Conservation (phyloP, 1,140 invertebrate species). For the Listronotus bonariensis region DNA sequence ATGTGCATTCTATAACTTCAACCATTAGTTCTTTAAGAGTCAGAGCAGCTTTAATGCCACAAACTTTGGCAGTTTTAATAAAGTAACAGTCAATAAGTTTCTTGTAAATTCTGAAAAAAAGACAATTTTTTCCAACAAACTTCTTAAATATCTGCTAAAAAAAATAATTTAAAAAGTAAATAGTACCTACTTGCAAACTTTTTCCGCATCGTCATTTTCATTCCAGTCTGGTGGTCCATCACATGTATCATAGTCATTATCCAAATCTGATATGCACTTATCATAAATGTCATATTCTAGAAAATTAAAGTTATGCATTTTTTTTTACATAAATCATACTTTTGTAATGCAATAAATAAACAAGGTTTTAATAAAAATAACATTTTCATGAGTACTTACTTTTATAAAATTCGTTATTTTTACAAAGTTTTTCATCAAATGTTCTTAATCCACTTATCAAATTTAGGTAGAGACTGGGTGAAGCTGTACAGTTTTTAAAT, state of each 20-base stretch:
- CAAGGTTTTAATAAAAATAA: no score
- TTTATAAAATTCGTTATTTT: constrained; percentile 34
- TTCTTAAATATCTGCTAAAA: no score
- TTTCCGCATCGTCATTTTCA: constrained; percentile 39
- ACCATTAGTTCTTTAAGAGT: constrained; percentile 47
- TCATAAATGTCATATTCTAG: constrained; percentile 36
- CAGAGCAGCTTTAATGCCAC: constrained; percentile 49
- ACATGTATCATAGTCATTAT: constrained; percentile 50
- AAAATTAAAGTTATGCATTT: no score
- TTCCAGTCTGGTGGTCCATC: constrained; percentile 53
- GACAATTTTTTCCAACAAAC: no score
- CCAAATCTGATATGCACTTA: constrained; percentile 45
- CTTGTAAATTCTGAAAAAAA: constrained; percentile 41
- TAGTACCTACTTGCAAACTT: constrained; percentile 48
- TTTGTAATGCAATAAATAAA: no score
- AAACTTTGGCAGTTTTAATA: constrained; percentile 51
- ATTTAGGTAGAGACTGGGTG: constrained; percentile 44
- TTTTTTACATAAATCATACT: no score
- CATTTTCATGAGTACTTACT: not conserved
- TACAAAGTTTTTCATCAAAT: constrained; percentile 42
- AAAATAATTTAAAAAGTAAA: no score
- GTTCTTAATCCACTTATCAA: constrained; percentile 45
- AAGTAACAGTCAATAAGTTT: constrained; percentile 53
- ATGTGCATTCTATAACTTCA: constrained; percentile 47
- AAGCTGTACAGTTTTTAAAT: constrained; percentile 40